phyloP scores from a whole-genome alignment of 2,888 invertebrate species.

The Heliconius cydno region DNA sequence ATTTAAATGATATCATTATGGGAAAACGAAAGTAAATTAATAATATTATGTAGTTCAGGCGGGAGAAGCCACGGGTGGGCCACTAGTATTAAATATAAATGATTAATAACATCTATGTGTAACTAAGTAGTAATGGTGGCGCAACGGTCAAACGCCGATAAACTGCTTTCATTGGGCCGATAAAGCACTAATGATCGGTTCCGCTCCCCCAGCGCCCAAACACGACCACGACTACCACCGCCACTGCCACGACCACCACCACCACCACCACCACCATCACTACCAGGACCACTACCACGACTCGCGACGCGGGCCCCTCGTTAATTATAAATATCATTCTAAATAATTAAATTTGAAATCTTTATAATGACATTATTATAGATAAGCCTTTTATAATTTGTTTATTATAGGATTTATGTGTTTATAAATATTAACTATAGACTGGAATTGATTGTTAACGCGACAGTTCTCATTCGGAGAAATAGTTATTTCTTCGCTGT shows the following conservation, averaged over 20 bases:
- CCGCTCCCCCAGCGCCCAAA: no score
- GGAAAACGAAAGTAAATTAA: no score
- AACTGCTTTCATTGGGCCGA: slow-evolving; percentile 16
- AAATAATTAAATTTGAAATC: slow-evolving; percentile 36
- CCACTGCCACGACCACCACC: no score
- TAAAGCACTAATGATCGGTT: slow-evolving; percentile 32
- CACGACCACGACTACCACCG: no score
- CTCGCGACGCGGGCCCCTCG: slow-evolving; percentile 30
- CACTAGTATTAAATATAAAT: background rate
- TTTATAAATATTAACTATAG: background rate
- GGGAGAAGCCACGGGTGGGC: no score
- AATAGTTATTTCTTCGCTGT: no score
- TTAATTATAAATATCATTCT: slow-evolving; percentile 36
- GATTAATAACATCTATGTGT: background rate
- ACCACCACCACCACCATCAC: no score
- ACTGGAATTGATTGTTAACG: no score
- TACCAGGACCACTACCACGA: background rate
- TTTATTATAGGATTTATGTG: background rate
- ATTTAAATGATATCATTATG: no score
- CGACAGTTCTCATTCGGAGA: no score
- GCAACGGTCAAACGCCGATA: slow-evolving; percentile 26
- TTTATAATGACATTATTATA: background rate
- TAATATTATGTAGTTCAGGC: no score
- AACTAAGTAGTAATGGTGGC: slow-evolving; percentile 7
- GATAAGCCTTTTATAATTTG: slow-evolving; percentile 1